Evolutionary conservation across 2,797 vertebrate species (phyloP).

Genomic region (Channallabes apus): DNA sequence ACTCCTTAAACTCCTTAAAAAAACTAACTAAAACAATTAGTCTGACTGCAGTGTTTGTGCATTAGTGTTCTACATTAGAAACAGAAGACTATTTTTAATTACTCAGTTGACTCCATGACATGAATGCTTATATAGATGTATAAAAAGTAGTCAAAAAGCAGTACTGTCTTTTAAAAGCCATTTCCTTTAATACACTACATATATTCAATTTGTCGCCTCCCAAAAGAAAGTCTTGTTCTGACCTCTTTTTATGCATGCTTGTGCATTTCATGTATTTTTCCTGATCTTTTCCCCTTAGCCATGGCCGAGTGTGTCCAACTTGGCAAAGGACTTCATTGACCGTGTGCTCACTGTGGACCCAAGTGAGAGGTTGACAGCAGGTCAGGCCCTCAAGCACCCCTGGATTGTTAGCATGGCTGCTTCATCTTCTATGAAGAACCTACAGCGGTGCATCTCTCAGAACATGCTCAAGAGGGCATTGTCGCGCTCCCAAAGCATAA

Average conservation of each 20-base stretch:
- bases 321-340: conserved; percentile 98
- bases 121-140: background rate
- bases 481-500: conserved; percentile 98
- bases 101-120: background rate
- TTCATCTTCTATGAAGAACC: conserved; percentile 97
- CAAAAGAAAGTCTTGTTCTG: background rate
- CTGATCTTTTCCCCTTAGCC: conserved; percentile 76
- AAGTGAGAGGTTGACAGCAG: conserved; percentile 85
- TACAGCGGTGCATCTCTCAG: conserved; percentile 97
- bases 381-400: conserved; percentile 94
- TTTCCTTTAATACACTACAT: too few relatives aligned
- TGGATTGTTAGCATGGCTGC: conserved; percentile 99
- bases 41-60: background rate
- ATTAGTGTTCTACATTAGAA: background rate
- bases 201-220: too few relatives aligned
- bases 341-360: conserved; percentile 94
- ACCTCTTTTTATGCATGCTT: background rate
- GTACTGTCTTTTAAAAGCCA: background rate
- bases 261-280: conserved; percentile 23
- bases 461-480: conserved; percentile 97
- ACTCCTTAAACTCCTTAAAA: background rate
- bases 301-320: conserved; percentile 98
- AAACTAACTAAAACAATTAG: background rate
- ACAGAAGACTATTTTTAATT: background rate
- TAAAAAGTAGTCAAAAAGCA: background rate